These are phyloP conservation scores for Therioaphis trifolii DNA, from an alignment of 2,888 invertebrate species.

Conservation along the genomic window DNA sequence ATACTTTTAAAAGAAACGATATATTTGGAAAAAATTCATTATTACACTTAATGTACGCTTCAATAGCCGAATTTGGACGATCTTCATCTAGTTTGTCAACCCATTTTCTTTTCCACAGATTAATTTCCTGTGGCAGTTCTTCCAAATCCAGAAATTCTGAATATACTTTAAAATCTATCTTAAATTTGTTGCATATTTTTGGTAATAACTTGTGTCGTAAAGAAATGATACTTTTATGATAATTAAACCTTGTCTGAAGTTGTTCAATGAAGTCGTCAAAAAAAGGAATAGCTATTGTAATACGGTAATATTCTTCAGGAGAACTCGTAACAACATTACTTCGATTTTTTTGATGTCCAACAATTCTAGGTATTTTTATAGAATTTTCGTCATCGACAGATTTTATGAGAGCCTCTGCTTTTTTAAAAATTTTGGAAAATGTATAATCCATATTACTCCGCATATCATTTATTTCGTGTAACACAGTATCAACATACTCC, in stretches of 20 bases:
- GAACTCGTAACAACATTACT: not conserved
- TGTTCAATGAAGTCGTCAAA: not conserved
- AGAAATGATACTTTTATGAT: slow-evolving; percentile 8
- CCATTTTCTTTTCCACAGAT: not conserved
- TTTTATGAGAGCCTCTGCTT: no score
- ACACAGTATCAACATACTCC: no score
- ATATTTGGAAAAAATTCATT: no score
- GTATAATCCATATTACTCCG: no score
- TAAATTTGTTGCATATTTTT: slow-evolving; percentile 9
- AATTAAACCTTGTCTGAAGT: not conserved
- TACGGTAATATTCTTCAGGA: not conserved
- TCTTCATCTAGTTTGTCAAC: no score
- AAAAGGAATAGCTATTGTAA: no score
- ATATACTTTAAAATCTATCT: not conserved
- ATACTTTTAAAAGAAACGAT: no score
- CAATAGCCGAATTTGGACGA: no score
- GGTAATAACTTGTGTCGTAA: not conserved
- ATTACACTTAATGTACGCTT: no score
- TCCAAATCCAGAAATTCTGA: not conserved
- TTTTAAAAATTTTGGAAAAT: no score
- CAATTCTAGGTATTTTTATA: not conserved
- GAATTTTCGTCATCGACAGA: not conserved
- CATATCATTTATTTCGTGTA: no score
- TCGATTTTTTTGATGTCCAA: not conserved
- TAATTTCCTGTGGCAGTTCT: not conserved